Base-by-base conservation (phyloP, 2,797 vertebrate species). In the Acanthurus lineatus region DNA sequence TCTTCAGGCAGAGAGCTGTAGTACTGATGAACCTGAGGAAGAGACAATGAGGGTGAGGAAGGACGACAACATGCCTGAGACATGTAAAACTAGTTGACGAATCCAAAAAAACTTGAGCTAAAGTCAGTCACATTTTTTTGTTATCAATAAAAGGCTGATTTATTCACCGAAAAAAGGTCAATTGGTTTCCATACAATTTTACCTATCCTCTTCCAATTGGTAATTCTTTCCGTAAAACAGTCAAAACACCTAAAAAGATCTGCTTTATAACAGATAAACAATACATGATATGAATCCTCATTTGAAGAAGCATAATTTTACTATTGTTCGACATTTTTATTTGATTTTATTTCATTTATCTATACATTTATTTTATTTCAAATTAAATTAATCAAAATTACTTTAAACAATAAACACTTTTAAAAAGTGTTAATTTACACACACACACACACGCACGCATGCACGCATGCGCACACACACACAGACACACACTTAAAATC, bases 1-100 rank as follows among this genome's bases (percentile, higher is more conserved):
- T 99, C 98, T 93, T 99, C 98, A 0, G 98, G 98, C 86, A 99
- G 96, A 77, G 97, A 99, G 96, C 97, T 98, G 90, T 99, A 99
- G 92, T 99, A 99, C 93, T 98, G 98, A 92, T 99, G 97, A 69
- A 99, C 98, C 98, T 99, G 94, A 69, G 11, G 47, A 53, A 22
- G 35, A 69, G 44, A 60, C 32, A 48, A 54, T 68, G 68, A 76
- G 64, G 17, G 16, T n/a, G 73, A 61, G 11, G 45, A 59, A 25
- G 48, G 71, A 65, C n/a, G 47, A 38, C 17, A 61, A 71, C 56
- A 72, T n/a, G 67, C 42, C 45, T 59, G 35, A 14, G 66, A 79
- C 28, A 49, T 28, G 20, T 25, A 35, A 15, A 35, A 70, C 42
- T 3, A 25, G 9, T 7, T 15, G 19, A 61, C 10, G 52, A 83